phyloP scores from a whole-genome alignment of 2,797 vertebrate genomes.

The Chanos chanos region DNA sequence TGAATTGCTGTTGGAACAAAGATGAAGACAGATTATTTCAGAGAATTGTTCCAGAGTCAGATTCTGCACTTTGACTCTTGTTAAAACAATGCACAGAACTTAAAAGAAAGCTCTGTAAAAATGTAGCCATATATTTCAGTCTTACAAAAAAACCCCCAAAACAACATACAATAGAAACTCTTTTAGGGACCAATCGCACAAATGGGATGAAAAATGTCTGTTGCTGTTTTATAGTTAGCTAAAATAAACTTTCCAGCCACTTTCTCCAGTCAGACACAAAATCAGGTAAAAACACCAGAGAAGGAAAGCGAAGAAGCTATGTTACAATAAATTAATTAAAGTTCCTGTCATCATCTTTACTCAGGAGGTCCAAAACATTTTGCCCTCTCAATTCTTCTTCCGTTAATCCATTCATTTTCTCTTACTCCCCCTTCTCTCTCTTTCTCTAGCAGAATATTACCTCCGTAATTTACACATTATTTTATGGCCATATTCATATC shows the following conservation, averaged over 20 bases:
- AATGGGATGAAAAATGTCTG: no score
- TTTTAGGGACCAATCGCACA: conserved; percentile 10
- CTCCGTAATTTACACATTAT: conserved; percentile 14
- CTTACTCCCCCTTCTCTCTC: neutral
- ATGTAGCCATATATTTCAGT: conserved; percentile 22
- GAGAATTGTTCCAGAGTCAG: conserved; percentile 22
- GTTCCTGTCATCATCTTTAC: no score
- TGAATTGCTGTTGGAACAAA: conserved; percentile 16
- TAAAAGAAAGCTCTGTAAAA: conserved; percentile 25
- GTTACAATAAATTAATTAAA: no score
- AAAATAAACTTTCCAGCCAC: neutral
- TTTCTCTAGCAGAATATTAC: neutral
- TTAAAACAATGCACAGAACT: conserved; percentile 27
- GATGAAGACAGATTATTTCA: conserved; percentile 25
- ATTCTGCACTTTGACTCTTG: conserved; percentile 26
- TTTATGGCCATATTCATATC: conserved; percentile 9
- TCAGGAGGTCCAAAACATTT: no score
- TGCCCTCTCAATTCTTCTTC: neutral
- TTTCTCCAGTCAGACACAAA: no score
- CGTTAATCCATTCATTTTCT: neutral
- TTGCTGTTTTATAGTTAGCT: no score
- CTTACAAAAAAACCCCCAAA: conserved; percentile 25
- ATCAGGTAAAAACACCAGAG: neutral
- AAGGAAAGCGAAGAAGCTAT: no score
- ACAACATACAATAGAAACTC: neutral